These are phyloP conservation scores for Tetragnatha versicolor DNA, from an alignment of 1,140 invertebrate genomes.

Conservation along the genomic window DNA sequence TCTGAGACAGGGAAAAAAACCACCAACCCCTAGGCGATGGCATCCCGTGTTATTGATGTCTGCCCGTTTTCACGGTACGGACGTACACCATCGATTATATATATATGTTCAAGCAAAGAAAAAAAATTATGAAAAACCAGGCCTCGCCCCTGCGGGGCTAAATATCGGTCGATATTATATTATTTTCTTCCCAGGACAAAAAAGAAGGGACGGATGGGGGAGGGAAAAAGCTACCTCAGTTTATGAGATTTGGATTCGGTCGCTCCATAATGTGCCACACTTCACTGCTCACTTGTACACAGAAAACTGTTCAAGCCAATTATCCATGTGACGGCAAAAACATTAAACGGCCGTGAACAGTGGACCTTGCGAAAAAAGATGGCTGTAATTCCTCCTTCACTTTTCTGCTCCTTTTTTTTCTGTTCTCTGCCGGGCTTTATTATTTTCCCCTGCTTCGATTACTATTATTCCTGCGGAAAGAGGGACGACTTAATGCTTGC, in stretches of 20 bases:
- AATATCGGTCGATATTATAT: constrained; percentile 40
- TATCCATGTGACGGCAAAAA: constrained; percentile 34
- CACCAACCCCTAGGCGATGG: neutral
- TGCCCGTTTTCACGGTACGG: neutral
- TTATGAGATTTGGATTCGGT: constrained; percentile 49
- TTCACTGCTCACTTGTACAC: constrained; percentile 14
- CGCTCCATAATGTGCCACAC: constrained; percentile 30
- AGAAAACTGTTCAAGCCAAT: constrained; percentile 44
- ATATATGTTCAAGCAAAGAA: neutral
- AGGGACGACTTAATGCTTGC: neutral
- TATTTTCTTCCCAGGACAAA: constrained; percentile 17
- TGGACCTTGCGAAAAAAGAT: constrained; percentile 1
- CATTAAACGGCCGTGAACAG: constrained; percentile 41
- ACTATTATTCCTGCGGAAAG: neutral
- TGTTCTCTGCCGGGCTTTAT: neutral
- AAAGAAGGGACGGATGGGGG: neutral
- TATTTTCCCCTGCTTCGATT: neutral
- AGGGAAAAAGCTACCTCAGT: neutral
- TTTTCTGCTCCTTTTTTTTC: neutral
- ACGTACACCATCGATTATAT: constrained; percentile 33
- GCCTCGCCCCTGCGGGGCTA: constrained; percentile 7
- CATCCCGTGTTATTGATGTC: constrained; percentile 22
- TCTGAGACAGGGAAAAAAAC: constrained; percentile 5
- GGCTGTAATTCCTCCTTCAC: constrained; percentile 14
- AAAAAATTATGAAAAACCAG: constrained; percentile 3